Percentiles rank a stretch among this genome's conserved stretches.
These are phyloP conservation scores for Drosophila paulistorum DNA, from an alignment of 1,140 invertebrate genomes.

Conservation along the genomic window DNA sequence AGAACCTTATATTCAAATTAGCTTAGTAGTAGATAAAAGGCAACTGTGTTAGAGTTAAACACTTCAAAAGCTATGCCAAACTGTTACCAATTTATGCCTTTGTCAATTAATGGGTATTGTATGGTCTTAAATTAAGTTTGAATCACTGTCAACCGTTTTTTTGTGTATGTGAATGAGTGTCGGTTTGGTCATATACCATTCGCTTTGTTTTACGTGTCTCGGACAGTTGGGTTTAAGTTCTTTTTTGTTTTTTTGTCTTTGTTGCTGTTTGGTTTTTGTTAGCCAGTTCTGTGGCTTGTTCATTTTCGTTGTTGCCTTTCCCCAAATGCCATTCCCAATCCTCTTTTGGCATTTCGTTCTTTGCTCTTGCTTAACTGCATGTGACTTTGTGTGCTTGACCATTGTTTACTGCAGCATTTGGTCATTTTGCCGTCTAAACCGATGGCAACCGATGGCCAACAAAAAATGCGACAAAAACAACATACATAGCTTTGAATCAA, in stretches of 20 bases:
- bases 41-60: no score
- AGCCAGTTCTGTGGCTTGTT: background rate
- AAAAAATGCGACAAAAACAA: background rate
- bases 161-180: background rate
- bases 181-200: no score
- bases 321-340: slow-evolving; percentile 5
- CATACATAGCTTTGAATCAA: background rate
- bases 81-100: background rate
- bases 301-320: background rate
- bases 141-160: slow-evolving; percentile 5
- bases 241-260: background rate
- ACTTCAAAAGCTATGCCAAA: no score
- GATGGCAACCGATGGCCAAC: slow-evolving; percentile 1
- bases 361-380: slow-evolving; percentile 32
- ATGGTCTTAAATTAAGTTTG: slow-evolving; percentile 4
- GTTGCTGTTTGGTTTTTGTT: slow-evolving; percentile 6
- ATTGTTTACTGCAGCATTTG: slow-evolving; percentile 32
- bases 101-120: background rate
- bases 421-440: background rate
- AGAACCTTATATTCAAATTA: no score
- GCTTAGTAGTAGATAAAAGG: no score
- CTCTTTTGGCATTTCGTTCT: slow-evolving; percentile 6
- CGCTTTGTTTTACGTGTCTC: slow-evolving; percentile 9
- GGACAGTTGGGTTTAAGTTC: background rate
- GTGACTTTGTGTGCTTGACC: slow-evolving; percentile 41